These are phyloP conservation scores for Listrodromus nycthemerus DNA, from an alignment of 2,888 invertebrate genomes.

Conservation along the genomic window DNA sequence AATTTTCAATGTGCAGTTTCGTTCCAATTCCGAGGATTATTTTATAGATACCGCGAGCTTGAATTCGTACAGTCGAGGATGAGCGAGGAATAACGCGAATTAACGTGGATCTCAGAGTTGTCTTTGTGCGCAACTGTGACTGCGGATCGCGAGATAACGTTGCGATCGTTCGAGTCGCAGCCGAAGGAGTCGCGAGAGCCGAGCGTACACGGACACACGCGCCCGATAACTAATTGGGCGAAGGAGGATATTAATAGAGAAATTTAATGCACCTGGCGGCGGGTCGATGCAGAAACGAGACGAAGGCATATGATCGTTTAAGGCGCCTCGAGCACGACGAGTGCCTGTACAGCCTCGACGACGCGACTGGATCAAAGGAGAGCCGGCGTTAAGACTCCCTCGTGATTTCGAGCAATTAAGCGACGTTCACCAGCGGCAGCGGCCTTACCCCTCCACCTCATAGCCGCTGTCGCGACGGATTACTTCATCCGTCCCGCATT, in stretches of 20 bases:
- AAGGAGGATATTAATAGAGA: constrained; percentile 47
- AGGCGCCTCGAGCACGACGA: constrained; percentile 58
- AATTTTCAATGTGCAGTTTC: too few relatives aligned
- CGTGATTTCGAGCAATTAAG: constrained; percentile 80
- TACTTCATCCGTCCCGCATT: constrained; percentile 78
- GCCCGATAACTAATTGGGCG: constrained; percentile 36
- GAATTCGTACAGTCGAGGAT: too few relatives aligned
- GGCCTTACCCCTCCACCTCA: constrained; percentile 12
- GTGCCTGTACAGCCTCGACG: constrained; percentile 44
- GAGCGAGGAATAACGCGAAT: neutral
- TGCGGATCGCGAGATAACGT: neutral
- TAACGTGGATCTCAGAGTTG: neutral
- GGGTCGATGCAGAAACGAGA: constrained; percentile 43
- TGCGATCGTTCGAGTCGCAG: neutral
- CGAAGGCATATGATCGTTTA: constrained; percentile 50
- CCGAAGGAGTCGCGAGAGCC: neutral
- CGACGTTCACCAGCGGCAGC: constrained; percentile 70
- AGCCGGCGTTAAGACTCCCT: constrained; percentile 65
- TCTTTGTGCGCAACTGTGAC: neutral
- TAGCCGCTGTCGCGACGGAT: constrained; percentile 73
- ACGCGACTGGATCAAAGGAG: constrained; percentile 65
- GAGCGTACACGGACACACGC: constrained; percentile 2
- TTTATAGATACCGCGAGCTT: too few relatives aligned
- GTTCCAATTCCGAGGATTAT: too few relatives aligned
- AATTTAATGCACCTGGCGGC: constrained; percentile 63